These are phyloP conservation scores for Naja naja DNA, from an alignment of 2,113 vertebrate species.

Conservation along the genomic window DNA sequence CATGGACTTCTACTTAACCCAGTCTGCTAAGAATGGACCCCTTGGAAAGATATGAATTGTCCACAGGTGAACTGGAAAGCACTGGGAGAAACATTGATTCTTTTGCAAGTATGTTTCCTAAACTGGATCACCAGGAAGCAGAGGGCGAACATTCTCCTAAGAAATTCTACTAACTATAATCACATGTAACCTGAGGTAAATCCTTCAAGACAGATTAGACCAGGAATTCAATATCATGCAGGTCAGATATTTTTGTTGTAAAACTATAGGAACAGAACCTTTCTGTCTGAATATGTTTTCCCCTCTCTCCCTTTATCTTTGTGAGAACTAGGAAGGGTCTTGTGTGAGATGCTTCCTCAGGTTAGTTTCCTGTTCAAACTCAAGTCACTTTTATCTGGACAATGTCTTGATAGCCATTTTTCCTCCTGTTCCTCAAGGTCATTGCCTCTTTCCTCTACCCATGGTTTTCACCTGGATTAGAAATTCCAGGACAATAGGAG, in stretches of 20 bases:
- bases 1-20: too few species aligned
- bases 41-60: not conserved
- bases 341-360: not conserved
- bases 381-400: not conserved
- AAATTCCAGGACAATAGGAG: not conserved
- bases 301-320: not conserved
- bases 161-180: not conserved
- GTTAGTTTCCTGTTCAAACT: not conserved
- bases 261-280: not conserved
- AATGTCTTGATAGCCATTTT: not conserved
- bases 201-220: not conserved
- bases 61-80: not conserved
- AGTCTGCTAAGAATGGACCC: not conserved
- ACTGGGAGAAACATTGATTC: not conserved
- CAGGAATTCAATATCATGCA: not conserved
- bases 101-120: not conserved
- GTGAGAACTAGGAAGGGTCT: not conserved
- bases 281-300: not conserved
- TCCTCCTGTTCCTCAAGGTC: not conserved
- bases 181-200: not conserved
- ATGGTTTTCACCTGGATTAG: not conserved
- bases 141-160: not conserved
- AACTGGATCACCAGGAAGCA: not conserved
- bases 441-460: not conserved
- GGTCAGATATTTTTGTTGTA: not conserved